phyloP scores from a whole-genome alignment of 1,140 invertebrate genomes.

The Drosophila santomea region DNA sequence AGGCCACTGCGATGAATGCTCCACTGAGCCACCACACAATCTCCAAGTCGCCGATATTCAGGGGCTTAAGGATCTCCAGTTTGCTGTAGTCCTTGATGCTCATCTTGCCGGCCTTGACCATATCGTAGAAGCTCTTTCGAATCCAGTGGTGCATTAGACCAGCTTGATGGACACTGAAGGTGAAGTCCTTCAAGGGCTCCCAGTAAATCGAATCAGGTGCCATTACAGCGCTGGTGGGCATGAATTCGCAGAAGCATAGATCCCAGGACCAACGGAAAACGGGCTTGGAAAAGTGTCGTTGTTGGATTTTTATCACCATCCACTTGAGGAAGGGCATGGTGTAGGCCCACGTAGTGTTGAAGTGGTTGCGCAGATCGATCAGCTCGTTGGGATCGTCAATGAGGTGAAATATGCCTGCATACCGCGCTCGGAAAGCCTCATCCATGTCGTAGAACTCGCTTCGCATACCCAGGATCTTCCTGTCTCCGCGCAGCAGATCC shows the following conservation, averaged over 20 bases:
- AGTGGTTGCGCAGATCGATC: constrained; percentile 27
- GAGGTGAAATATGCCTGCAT: constrained; percentile 49
- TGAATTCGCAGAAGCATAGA: constrained; percentile 25
- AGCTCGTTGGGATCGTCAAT: constrained; percentile 22
- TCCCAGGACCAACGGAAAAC: constrained; percentile 45
- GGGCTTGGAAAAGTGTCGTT: constrained; percentile 43
- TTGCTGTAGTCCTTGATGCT: constrained; percentile 54
- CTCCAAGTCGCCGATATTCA: constrained; percentile 34
- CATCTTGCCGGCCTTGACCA: constrained; percentile 50
- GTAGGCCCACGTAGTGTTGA: constrained; percentile 61
- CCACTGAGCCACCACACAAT: constrained; percentile 12
- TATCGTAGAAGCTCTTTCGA: constrained; percentile 49
- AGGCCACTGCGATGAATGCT: constrained; percentile 13
- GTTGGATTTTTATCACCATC: constrained; percentile 30
- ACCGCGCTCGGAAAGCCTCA: constrained; percentile 35
- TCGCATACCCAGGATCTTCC: constrained; percentile 38
- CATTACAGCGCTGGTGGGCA: constrained; percentile 30
- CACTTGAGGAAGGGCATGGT: constrained; percentile 50
- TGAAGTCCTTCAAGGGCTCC: constrained; percentile 17
- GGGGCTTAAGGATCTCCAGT: neutral
- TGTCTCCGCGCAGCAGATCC: constrained; percentile 20
- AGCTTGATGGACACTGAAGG: constrained; percentile 1
- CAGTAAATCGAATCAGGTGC: constrained; percentile 46
- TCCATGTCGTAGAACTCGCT: constrained; percentile 47
- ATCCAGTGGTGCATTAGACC: constrained; percentile 45